Evolutionary conservation across 1,140 invertebrate species (phyloP).

Genomic region (Drosophila rhopaloa): DNA sequence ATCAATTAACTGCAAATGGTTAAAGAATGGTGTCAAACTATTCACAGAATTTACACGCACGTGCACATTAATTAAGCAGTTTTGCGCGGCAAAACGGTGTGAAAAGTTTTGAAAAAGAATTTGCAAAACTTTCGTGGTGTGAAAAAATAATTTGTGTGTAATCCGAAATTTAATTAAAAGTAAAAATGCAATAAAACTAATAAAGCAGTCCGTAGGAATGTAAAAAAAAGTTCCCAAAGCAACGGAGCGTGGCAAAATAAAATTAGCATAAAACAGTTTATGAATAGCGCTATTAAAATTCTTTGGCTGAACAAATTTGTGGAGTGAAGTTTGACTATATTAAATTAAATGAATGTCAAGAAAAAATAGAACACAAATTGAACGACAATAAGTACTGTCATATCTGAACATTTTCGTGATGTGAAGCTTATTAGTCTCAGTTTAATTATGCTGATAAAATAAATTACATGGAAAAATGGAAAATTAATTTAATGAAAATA

Average conservation of each 20-base stretch:
- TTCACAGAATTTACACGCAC: slow-evolving; percentile 28
- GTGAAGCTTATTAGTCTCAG: background rate
- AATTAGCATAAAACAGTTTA: background rate
- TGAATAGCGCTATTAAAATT: background rate
- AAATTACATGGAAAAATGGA: background rate
- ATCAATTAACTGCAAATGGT: slow-evolving; percentile 52
- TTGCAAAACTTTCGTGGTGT: slow-evolving; percentile 6
- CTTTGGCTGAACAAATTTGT: background rate
- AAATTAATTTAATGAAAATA: no score
- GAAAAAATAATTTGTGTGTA: slow-evolving; percentile 5
- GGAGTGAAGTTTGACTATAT: background rate
- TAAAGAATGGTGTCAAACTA: slow-evolving; percentile 42
- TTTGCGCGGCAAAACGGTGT: slow-evolving; percentile 22
- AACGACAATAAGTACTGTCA: no score
- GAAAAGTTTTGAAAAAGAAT: slow-evolving; percentile 37
- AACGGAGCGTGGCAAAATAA: background rate
- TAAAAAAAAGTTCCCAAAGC: background rate
- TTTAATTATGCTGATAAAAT: background rate
- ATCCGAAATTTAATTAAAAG: slow-evolving; percentile 27
- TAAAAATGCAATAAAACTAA: slow-evolving; percentile 2
- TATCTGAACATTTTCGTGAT: no score
- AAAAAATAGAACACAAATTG: background rate
- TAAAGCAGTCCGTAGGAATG: background rate
- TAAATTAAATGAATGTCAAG: no score
- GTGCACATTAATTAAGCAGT: slow-evolving; percentile 35